Conservation (phyloP, 2,888 invertebrate genomes). For the Syrista parreyssii region DNA sequence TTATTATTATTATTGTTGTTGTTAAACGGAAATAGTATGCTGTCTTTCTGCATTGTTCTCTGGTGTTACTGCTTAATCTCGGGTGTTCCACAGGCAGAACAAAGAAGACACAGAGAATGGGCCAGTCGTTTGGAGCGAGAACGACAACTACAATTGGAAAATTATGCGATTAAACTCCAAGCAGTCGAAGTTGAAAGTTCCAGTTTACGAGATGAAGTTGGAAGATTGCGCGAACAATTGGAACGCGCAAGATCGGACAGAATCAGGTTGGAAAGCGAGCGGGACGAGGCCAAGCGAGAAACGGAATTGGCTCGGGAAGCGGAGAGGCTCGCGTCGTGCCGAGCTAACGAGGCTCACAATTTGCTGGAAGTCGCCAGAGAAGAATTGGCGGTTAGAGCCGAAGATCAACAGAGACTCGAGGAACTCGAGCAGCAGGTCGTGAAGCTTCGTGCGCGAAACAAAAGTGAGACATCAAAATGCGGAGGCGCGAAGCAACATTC, state of each 20-base stretch:
- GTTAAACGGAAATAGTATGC: background rate
- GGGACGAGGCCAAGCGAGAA: constrained; percentile 70
- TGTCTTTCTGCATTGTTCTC: background rate
- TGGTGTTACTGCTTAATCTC: no score
- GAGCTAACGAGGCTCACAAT: constrained; percentile 63
- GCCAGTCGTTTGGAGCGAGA: constrained; percentile 87
- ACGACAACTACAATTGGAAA: constrained; percentile 81
- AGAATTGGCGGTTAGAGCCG: constrained; percentile 72
- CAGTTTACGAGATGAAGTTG: constrained; percentile 75
- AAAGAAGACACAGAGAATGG: constrained; percentile 85
- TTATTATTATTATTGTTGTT: no score
- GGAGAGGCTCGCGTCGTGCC: constrained; percentile 68
- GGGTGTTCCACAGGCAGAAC: constrained; percentile 76
- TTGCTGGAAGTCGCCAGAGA: constrained; percentile 66
- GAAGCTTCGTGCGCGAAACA: constrained; percentile 79
- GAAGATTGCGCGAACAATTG: constrained; percentile 72
- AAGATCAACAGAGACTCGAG: constrained; percentile 79
- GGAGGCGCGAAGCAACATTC: background rate
- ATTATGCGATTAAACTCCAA: constrained; percentile 78
- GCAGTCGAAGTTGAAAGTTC: constrained; percentile 76
- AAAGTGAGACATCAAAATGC: constrained; percentile 69
- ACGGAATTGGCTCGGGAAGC: constrained; percentile 69
- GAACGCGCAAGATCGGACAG: constrained; percentile 74
- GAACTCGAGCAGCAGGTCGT: constrained; percentile 81
- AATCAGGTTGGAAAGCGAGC: constrained; percentile 68